Evolutionary conservation across 2,797 vertebrate genomes (phyloP).

Genomic region (Gallinago nigripennis): DNA sequence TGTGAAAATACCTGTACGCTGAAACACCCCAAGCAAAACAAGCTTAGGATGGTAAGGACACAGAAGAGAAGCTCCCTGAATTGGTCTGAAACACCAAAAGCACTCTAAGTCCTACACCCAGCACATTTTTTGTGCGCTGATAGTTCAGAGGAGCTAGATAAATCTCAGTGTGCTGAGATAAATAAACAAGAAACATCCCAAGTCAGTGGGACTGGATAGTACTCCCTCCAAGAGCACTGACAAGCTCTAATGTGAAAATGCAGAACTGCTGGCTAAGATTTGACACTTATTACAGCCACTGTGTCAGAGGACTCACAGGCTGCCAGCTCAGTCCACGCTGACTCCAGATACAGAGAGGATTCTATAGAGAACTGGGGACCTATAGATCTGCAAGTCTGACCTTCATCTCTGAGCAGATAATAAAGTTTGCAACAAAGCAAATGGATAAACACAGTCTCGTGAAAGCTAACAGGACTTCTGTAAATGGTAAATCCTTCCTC

Average conservation of each 20-base stretch:
- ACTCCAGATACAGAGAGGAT: background rate
- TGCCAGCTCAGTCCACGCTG: background rate
- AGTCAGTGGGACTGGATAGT: background rate
- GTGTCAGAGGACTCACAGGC: background rate
- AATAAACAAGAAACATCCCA: background rate
- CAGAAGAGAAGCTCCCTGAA: background rate
- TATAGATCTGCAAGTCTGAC: background rate
- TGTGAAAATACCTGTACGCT: background rate
- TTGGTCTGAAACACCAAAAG: background rate
- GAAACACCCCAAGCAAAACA: accelerated
- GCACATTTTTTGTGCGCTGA: background rate
- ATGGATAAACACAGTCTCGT: background rate
- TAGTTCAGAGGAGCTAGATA: background rate
- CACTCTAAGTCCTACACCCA: background rate
- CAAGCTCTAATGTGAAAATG: background rate
- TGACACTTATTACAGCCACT: background rate
- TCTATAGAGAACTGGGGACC: background rate
- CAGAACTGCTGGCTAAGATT: background rate
- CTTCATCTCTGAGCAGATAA: background rate
- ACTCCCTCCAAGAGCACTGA: background rate
- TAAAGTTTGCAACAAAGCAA: background rate
- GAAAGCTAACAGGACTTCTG: background rate
- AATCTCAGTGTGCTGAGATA: background rate
- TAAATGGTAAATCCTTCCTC: background rate
- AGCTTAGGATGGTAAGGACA: background rate